Conservation (phyloP, 30 jellyfish, hydroid and myxozoan genomes). For the Catostylus mosaicus region DNA sequence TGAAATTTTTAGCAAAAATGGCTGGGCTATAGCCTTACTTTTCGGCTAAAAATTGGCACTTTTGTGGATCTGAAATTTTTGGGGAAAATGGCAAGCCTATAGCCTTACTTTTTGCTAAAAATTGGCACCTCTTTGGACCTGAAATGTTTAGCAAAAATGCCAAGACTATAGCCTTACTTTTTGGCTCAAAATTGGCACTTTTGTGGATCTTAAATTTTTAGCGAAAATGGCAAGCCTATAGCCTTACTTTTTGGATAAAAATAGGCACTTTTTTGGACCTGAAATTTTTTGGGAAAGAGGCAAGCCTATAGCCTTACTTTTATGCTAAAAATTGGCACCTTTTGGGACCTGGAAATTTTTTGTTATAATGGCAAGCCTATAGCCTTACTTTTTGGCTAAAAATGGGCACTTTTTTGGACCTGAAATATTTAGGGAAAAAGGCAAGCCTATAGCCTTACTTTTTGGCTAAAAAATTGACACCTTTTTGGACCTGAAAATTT, state of each 20-base stretch:
- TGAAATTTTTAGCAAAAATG: too few relatives aligned
- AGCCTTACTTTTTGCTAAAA: not conserved
- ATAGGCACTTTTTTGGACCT: not conserved
- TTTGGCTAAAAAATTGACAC: not conserved
- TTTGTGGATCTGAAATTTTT: too few relatives aligned
- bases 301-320: not conserved
- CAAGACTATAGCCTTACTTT: not conserved
- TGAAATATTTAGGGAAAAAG: not conserved
- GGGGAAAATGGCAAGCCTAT: not conserved
- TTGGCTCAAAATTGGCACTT: not conserved
- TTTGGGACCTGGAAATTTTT: not conserved
- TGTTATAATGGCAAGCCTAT: not conserved
- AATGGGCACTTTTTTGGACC: not conserved
- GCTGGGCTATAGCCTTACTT: not conserved
- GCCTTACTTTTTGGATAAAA: not conserved
- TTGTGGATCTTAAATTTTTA: not conserved
- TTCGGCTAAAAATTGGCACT: not conserved
- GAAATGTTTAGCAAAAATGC: not conserved
- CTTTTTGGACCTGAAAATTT: not conserved
- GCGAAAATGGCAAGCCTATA: not conserved
- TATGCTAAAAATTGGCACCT: not conserved
- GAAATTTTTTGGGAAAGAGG: not conserved
- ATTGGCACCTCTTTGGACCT: not conserved
- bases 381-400: not conserved
- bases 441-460: not conserved